These are phyloP conservation scores for Sinocyclocheilus maitianheensis DNA, from an alignment of 2,113 vertebrate species.

Conservation along the genomic window DNA sequence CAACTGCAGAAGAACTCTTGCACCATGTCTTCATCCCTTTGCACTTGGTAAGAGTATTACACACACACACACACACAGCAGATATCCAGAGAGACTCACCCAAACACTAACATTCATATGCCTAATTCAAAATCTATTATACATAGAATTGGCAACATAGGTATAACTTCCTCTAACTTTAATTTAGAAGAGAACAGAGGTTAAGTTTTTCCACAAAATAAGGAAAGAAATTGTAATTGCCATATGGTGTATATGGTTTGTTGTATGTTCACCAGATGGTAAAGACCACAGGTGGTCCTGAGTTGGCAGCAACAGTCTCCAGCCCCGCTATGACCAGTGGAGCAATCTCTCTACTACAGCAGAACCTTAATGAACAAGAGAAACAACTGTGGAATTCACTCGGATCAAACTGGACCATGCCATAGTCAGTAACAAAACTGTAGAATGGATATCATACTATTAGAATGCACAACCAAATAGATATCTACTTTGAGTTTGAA, in stretches of 20 bases:
- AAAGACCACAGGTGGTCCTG: constrained; percentile 78
- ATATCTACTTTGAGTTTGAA: background rate
- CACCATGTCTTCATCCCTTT: constrained; percentile 84
- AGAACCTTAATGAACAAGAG: constrained; percentile 74
- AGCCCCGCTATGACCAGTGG: constrained; percentile 81
- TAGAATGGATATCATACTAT: background rate
- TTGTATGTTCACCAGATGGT: constrained; percentile 73
- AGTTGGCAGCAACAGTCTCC: constrained; percentile 69
- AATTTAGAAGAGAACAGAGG: too few species aligned
- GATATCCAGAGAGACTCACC: background rate
- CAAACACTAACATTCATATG: too few species aligned
- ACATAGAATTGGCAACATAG: too few species aligned
- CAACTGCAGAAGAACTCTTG: constrained; percentile 78
- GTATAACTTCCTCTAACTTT: too few species aligned
- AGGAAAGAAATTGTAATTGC: background rate
- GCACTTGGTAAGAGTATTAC: constrained; percentile 70
- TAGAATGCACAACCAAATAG: background rate
- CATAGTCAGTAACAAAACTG: constrained; percentile 55
- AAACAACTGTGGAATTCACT: constrained; percentile 79
- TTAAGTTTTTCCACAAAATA: background rate
- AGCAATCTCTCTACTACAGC: constrained; percentile 75
- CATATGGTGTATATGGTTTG: background rate
- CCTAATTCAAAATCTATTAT: background rate
- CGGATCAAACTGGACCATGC: constrained; percentile 80
- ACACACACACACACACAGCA: constrained; percentile 30